Evolutionary conservation across 2,113 vertebrate species (phyloP).

Genomic region (Notarius quadriscutis): DNA sequence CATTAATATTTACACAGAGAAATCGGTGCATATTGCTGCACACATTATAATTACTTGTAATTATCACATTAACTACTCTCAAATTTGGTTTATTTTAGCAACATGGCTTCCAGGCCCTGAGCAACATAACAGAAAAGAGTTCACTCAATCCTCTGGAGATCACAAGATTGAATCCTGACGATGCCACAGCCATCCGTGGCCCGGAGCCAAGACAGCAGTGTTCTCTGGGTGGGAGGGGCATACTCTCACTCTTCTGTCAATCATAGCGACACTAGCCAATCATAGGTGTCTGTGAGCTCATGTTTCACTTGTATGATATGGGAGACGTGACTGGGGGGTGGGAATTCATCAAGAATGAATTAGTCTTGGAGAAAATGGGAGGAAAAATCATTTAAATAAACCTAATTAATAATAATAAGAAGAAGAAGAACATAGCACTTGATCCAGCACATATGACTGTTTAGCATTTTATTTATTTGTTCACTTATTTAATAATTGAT

Average conservation of each 20-base stretch:
- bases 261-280: background rate
- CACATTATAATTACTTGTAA: background rate
- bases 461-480: background rate
- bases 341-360: background rate
- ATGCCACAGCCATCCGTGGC: background rate
- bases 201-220: background rate
- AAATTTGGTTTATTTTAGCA: background rate
- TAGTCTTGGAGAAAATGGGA: background rate
- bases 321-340: background rate
- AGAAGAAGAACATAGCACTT: background rate
- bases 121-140: background rate
- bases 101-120: background rate
- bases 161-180: background rate
- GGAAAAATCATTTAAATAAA: background rate
- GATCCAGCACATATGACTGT: background rate
- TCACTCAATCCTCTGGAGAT: background rate
- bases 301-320: background rate
- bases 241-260: background rate
- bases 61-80: background rate
- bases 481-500: background rate
- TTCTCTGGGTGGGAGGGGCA: background rate
- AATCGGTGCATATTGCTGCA: background rate
- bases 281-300: background rate
- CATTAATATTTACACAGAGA: background rate
- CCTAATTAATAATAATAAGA: background rate